Conservation (phyloP, 2,888 invertebrate genomes). For the Aromia moschata region DNA sequence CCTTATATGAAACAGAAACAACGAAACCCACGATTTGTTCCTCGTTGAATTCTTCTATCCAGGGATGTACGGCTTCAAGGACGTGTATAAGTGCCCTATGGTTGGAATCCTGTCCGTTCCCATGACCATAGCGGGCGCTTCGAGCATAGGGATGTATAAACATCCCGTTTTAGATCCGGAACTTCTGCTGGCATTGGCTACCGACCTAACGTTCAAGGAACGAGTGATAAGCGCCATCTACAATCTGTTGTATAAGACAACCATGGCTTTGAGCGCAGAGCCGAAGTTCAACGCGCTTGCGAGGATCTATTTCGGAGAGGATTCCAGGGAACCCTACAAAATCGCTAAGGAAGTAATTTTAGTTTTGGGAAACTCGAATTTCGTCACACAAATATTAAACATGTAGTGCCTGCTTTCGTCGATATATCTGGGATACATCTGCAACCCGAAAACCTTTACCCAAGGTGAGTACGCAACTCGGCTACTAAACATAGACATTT, state of each 20-base stretch:
- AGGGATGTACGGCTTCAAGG: conserved; percentile 50
- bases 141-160: conserved; percentile 52
- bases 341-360: conserved; percentile 48
- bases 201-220: conserved; percentile 48
- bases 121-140: conserved; percentile 42
- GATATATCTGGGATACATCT: conserved; percentile 50
- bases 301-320: conserved; percentile 41
- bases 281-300: conserved; percentile 40
- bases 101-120: conserved; percentile 54
- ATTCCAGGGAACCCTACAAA: conserved; percentile 39
- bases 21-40: conserved; percentile 52
- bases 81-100: conserved; percentile 56
- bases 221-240: conserved; percentile 45
- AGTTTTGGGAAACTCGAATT: conserved; percentile 48
- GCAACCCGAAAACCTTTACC: conserved; percentile 45
- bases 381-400: conserved; percentile 43
- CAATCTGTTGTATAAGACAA: conserved; percentile 30
- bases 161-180: conserved; percentile 57
- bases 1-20: conserved; percentile 48
- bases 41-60: conserved; percentile 53
- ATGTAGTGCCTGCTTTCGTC: conserved; percentile 45
- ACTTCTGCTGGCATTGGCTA: conserved; percentile 46
- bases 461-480: too few relatives aligned
- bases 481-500: too few relatives aligned
- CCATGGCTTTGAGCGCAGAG: conserved; percentile 7